phyloP scores from a whole-genome alignment of 1,140 invertebrate genomes.

The Calosoma granatense region DNA sequence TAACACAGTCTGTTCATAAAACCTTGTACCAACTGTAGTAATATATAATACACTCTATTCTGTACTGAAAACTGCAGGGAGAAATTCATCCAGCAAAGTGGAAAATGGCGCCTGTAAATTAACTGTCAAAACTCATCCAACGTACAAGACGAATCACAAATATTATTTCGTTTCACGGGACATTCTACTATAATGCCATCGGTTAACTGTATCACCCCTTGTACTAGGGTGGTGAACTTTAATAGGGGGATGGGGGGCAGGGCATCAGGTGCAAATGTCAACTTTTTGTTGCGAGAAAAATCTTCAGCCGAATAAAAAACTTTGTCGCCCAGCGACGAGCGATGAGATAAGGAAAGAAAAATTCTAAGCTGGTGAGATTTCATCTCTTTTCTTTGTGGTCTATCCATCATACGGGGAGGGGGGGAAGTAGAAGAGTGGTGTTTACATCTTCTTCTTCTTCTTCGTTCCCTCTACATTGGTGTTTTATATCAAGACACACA shows the following conservation, averaged over 20 bases:
- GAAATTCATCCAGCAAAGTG: background rate
- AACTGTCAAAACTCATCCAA: background rate
- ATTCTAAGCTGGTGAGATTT: constrained; percentile 12
- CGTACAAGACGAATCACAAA: background rate
- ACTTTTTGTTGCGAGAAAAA: constrained; percentile 15
- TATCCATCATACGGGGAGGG: constrained; percentile 15
- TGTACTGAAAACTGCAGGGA: too few relatives aligned
- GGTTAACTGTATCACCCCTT: background rate
- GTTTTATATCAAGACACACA: too few relatives aligned
- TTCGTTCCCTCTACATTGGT: background rate
- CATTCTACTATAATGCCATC: background rate
- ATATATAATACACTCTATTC: too few relatives aligned
- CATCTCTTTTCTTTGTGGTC: constrained; percentile 10
- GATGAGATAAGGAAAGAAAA: constrained; percentile 10
- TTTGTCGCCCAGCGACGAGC: background rate
- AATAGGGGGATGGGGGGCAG: background rate
- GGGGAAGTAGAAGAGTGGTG: background rate
- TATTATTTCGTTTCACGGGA: background rate
- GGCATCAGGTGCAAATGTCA: constrained; percentile 17
- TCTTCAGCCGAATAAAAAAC: constrained; percentile 3
- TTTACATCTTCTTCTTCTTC: background rate
- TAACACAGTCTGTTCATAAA: too few relatives aligned
- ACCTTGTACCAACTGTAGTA: too few relatives aligned
- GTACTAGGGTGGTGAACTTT: background rate
- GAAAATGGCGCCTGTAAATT: background rate